phyloP scores from a whole-genome alignment of 2,113 vertebrate species.

The Lonchura striata region DNA sequence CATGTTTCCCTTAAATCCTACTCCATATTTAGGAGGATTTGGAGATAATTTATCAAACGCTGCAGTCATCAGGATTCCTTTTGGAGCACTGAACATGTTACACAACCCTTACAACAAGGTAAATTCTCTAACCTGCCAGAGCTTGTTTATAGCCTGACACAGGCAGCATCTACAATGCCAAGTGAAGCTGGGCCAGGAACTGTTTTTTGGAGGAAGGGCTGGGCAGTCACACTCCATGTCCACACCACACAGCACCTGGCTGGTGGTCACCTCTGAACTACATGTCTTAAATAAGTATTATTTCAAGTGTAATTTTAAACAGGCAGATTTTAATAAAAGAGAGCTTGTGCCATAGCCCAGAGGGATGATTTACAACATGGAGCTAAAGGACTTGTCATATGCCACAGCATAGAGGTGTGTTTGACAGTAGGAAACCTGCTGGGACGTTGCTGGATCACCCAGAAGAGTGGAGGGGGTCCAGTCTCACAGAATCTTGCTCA shows the following conservation, averaged over 20 bases:
- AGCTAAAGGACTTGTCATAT: background rate
- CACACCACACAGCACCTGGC: background rate
- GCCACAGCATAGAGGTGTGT: background rate
- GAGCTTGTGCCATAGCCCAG: background rate
- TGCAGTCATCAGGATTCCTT: background rate
- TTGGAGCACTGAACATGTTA: background rate
- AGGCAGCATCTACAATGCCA: background rate
- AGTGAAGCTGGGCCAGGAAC: background rate
- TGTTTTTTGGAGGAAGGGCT: background rate
- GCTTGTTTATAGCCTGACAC: background rate
- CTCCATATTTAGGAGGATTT: background rate
- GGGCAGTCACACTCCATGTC: background rate
- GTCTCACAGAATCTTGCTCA: background rate
- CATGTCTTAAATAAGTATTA: background rate
- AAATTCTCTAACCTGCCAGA: background rate
- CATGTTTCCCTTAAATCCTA: background rate
- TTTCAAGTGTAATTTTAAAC: background rate
- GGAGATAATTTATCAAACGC: background rate
- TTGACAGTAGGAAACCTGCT: background rate
- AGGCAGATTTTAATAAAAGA: background rate
- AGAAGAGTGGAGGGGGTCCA: accelerated
- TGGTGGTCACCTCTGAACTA: accelerated
- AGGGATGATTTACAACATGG: background rate
- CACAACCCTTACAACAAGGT: background rate
- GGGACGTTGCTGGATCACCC: background rate